These are phyloP conservation scores for Caenorhabditis sulstoni DNA, from an alignment of 2,888 invertebrate species.

Conservation along the genomic window DNA sequence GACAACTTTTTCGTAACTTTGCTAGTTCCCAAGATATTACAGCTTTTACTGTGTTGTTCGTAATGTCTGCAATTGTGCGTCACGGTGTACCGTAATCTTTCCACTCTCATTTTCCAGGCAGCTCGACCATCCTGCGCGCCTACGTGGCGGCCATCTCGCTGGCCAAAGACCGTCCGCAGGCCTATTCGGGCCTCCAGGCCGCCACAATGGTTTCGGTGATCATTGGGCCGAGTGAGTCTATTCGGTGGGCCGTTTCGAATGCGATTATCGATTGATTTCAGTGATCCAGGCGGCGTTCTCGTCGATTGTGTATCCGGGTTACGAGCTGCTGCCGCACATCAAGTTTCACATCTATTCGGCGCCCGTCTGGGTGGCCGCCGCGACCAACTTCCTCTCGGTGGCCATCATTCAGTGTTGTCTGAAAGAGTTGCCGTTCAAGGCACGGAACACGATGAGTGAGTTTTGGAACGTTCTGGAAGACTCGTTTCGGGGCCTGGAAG, in stretches of 20 bases:
- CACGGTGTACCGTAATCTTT: too few relatives aligned
- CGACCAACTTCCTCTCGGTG: constrained; percentile 66
- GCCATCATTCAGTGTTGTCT: constrained; percentile 54
- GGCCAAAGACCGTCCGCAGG: constrained; percentile 56
- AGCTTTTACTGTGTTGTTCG: too few relatives aligned
- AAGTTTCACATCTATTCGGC: constrained; percentile 68
- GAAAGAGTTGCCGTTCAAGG: constrained; percentile 54
- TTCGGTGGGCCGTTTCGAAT: too few relatives aligned
- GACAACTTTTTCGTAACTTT: too few relatives aligned
- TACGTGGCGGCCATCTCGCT: constrained; percentile 65
- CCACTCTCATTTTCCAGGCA: constrained; percentile 50
- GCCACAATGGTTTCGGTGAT: constrained; percentile 65
- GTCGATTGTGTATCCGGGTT: constrained; percentile 60
- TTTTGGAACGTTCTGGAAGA: too few relatives aligned
- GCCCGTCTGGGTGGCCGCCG: constrained; percentile 66
- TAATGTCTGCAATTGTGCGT: too few relatives aligned
- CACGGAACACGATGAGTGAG: constrained; percentile 35
- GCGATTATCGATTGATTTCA: constrained; percentile 8
- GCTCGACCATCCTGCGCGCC: constrained; percentile 60
- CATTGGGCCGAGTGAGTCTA: constrained; percentile 66
- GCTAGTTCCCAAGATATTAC: too few relatives aligned
- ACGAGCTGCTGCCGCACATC: constrained; percentile 52
- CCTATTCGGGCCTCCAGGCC: constrained; percentile 58
- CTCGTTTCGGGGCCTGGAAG: too few relatives aligned
- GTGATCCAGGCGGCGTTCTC: constrained; percentile 66